phyloP scores from a whole-genome alignment of 2,113 vertebrate species.

The Passerina amoena region DNA sequence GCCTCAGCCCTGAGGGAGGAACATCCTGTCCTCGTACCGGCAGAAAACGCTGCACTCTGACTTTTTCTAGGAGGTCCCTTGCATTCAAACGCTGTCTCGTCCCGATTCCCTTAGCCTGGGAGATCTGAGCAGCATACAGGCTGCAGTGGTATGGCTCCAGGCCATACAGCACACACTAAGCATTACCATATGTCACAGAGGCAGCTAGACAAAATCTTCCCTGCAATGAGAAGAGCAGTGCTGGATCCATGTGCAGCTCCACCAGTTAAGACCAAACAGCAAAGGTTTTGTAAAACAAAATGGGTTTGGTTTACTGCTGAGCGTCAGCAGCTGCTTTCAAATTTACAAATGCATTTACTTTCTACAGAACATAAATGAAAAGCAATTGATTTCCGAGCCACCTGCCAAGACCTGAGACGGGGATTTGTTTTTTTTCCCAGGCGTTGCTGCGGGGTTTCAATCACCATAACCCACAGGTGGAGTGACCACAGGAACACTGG shows the following conservation, averaged over 20 bases:
- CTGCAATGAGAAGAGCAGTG: background rate
- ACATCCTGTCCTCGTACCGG: background rate
- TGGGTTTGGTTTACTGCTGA: conserved; percentile 25
- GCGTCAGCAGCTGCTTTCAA: conserved; percentile 48
- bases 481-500: accelerated
- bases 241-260: background rate
- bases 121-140: conserved; percentile 62
- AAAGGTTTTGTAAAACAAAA: conserved; percentile 52
- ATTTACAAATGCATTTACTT: conserved; percentile 28
- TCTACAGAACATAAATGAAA: conserved; percentile 27
- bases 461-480: background rate
- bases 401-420: background rate
- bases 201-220: conserved; percentile 53
- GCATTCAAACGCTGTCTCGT: background rate
- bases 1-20: background rate
- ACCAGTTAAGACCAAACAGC: conserved; percentile 13
- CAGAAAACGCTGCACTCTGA: background rate
- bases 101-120: conserved; percentile 36
- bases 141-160: conserved; percentile 63
- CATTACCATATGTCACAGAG: conserved; percentile 66
- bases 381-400: background rate
- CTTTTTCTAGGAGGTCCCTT: conserved; percentile 30
- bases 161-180: conserved; percentile 63
- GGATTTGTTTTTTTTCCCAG: background rate
- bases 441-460: background rate